A percentile compares a stretch with the other conserved stretches of the same genome.
These are phyloP conservation scores for Rhombomys opimus DNA, from an alignment of 2,113 vertebrate species.

Conservation along the genomic window DNA sequence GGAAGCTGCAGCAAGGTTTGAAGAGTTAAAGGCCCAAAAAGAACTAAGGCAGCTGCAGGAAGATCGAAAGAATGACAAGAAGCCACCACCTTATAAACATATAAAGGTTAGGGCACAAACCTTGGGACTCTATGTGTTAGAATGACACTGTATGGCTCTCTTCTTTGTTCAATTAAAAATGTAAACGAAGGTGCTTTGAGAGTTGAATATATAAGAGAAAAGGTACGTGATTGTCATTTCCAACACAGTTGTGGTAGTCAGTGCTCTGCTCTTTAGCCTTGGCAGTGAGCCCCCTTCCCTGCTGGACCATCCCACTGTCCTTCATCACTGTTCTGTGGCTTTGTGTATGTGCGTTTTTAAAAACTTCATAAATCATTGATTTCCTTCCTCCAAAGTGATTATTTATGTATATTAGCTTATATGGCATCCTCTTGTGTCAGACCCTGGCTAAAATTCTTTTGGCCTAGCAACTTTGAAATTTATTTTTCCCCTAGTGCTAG, in stretches of 20 bases:
- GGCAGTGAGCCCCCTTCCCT: too few relatives aligned
- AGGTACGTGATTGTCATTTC: not conserved
- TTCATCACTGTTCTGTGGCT: not conserved
- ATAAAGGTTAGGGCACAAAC: conserved; percentile 92
- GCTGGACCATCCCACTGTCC: not conserved
- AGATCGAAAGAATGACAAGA: conserved; percentile 97
- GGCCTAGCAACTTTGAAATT: not conserved
- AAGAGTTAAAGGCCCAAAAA: conserved; percentile 96
- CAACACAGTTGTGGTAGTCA: not conserved
- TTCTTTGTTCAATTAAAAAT: not conserved
- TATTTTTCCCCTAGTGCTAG: not conserved
- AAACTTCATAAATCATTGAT: not conserved
- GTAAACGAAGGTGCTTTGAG: not conserved
- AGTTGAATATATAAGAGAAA: not conserved
- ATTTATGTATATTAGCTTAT: not conserved
- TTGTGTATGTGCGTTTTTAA: not conserved
- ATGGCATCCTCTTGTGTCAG: not conserved
- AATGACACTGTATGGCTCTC: not conserved
- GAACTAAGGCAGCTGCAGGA: conserved; percentile 97
- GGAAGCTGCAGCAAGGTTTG: conserved; percentile 95
- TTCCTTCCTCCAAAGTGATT: not conserved
- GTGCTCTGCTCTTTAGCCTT: not conserved
- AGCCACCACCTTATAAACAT: conserved; percentile 97
- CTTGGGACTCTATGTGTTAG: not conserved
- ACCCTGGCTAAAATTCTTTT: not conserved